phyloP scores from a whole-genome alignment of 2,888 invertebrate species.

The Dendrolimus houi region DNA sequence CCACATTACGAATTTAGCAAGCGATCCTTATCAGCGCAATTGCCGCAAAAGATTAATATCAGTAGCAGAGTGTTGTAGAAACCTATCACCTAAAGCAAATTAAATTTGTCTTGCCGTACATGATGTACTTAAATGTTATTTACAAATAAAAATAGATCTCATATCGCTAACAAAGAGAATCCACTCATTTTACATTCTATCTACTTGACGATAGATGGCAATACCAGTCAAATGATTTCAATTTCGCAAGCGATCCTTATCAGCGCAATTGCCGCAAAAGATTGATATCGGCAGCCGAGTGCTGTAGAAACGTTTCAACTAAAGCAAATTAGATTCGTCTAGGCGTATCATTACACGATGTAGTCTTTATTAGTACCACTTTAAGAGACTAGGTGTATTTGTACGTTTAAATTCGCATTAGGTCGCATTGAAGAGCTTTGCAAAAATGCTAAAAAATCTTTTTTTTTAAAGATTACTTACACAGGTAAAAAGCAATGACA shows the following conservation, averaged over 20 bases:
- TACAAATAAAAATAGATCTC: too few relatives aligned
- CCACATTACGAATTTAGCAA: constrained; percentile 13
- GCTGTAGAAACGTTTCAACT: constrained; percentile 1
- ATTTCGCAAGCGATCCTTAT: constrained; percentile 21
- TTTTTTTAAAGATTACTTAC: too few relatives aligned
- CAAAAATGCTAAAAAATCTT: too few relatives aligned
- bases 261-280: constrained; percentile 21
- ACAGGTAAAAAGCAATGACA: too few relatives aligned
- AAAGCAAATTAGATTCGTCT: constrained; percentile 3
- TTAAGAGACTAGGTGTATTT: not conserved
- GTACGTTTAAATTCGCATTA: not conserved
- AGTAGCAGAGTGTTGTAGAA: constrained; percentile 10
- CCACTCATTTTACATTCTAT: not conserved
- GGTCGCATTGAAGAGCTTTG: not conserved
- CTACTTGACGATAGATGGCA: constrained; percentile 27
- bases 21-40: constrained; percentile 28
- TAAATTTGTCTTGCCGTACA: constrained; percentile 1
- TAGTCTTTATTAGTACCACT: constrained; percentile 8
- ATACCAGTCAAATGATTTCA: constrained; percentile 8
- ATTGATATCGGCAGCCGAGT: constrained; percentile 24
- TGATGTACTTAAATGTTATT: constrained; percentile 3
- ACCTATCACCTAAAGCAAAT: constrained; percentile 1
- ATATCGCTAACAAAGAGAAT: too few relatives aligned
- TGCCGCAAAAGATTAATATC: constrained; percentile 22
- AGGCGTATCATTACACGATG: constrained; percentile 3